Evolutionary conservation across 1,140 invertebrate genomes (phyloP), one percentile per base, ranked within the genome.

Genomic region (Brachionus rotundiformis): DNA sequence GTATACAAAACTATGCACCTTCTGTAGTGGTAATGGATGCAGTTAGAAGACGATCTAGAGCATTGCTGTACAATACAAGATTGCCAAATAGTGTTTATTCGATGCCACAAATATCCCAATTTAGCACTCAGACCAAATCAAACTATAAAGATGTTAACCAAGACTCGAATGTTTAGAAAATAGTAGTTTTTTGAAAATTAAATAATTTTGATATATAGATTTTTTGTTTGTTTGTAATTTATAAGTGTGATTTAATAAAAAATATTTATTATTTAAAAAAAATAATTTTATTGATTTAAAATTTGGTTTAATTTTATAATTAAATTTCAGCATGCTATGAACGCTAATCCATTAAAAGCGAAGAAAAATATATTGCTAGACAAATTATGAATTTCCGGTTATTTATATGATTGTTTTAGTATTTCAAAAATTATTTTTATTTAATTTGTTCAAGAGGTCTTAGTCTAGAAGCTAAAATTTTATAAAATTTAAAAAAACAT

Each of bases 21-120:
- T 79, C 76, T 11, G 33, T 63, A 41, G 59, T 59, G 19, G 76
- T 63, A 31, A 33, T 79, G 49, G 76, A 79, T 39, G 76, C 76
- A 36, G 59, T 79, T 16, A 36, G 76, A 63, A 36, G 76, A 59
- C 19, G 76, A 19, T 79, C 76, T n/a, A 36, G 76, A 59, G 76
- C 76, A 19, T 36, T 79, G 16, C 36, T 79, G 10, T 79, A 27
- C 29, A 79, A 31, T 79, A 23, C 76, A 39, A 54, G 27, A 25
- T n/a, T 79, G 16, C 76, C 76, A 10, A 23, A 29, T 27, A 59
- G 29, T 25, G 76, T 79, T 79, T 79, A 79, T 19, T 79, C 76
- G 59, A 79, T 79, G 76, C 76, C 76, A 39, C 76, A 79, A 61
- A 79, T 79, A 13, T 59, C 76, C 27, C 68, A 73, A 44, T 73